phyloP scores from a whole-genome alignment of 1,140 invertebrate genomes.

The Colletes gigas region DNA sequence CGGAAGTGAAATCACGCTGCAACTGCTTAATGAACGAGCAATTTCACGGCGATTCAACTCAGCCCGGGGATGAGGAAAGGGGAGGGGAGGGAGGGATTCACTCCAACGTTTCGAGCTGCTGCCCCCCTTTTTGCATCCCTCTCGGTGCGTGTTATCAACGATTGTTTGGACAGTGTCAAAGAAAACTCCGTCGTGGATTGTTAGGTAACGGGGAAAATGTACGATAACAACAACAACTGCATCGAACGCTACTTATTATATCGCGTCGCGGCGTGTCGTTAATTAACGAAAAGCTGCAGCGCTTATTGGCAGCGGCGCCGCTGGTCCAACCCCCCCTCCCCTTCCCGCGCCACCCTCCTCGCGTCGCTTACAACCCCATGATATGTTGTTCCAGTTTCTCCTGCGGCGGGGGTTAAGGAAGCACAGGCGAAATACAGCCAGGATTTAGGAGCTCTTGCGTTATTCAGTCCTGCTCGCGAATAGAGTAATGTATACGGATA shows the following conservation, averaged over 20 bases:
- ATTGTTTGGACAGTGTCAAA: neutral
- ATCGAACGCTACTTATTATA: slow-evolving; percentile 41
- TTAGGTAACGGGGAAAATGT: neutral
- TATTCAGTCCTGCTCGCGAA: slow-evolving; percentile 34
- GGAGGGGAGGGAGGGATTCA: neutral
- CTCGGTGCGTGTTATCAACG: neutral
- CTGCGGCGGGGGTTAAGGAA: slow-evolving; percentile 20
- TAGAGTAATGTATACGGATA: slow-evolving; percentile 36
- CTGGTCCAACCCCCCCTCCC: no score
- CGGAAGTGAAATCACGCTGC: slow-evolving; percentile 1
- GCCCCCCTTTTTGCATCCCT: neutral
- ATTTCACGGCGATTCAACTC: slow-evolving; percentile 8
- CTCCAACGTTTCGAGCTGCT: neutral
- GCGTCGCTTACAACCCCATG: slow-evolving; percentile 14
- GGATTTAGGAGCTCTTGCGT: slow-evolving; percentile 41
- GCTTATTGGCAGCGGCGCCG: slow-evolving; percentile 22
- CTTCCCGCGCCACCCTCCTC: neutral
- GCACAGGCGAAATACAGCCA: slow-evolving; percentile 24
- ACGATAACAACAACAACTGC: slow-evolving; percentile 8
- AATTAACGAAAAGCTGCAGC: slow-evolving; percentile 54
- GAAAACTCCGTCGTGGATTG: slow-evolving; percentile 12
- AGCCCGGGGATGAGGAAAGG: neutral
- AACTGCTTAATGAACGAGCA: slow-evolving; percentile 20
- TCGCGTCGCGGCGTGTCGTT: slow-evolving; percentile 25
- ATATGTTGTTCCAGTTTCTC: slow-evolving; percentile 44